phyloP scores from a whole-genome alignment of 1,140 invertebrate species.

The Pseudoatta argentina region DNA sequence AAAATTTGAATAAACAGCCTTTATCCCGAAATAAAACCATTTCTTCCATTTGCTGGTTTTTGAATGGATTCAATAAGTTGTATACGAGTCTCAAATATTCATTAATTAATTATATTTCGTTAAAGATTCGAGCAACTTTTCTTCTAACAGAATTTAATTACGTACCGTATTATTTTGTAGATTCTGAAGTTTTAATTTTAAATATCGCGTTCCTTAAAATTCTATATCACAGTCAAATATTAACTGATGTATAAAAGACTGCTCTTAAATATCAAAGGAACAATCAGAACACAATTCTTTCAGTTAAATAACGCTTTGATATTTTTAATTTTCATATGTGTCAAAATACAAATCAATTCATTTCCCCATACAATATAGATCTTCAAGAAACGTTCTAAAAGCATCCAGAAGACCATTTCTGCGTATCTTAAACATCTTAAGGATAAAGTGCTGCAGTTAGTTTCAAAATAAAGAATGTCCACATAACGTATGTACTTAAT shows the following conservation, averaged over 20 bases:
- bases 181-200: background rate
- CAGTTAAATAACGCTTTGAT: too few species aligned
- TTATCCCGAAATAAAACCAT: background rate
- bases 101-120: background rate
- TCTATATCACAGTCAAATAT: background rate
- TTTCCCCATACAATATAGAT: too few species aligned
- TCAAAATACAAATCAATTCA: too few species aligned
- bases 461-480: too few species aligned
- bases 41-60: background rate
- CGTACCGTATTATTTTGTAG: background rate
- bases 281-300: too few species aligned
- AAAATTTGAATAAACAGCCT: background rate
- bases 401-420: too few species aligned
- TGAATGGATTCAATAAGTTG: background rate
- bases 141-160: constrained; percentile 4
- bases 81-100: background rate
- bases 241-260: background rate
- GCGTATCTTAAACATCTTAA: too few species aligned
- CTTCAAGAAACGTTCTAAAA: too few species aligned
- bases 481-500: too few species aligned
- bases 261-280: too few species aligned
- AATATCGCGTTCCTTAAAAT: background rate
- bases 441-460: too few species aligned
- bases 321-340: too few species aligned
- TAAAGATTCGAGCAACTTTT: background rate